Base-by-base conservation (phyloP, 2,888 invertebrate species). In the Drosophila borborema region DNA sequence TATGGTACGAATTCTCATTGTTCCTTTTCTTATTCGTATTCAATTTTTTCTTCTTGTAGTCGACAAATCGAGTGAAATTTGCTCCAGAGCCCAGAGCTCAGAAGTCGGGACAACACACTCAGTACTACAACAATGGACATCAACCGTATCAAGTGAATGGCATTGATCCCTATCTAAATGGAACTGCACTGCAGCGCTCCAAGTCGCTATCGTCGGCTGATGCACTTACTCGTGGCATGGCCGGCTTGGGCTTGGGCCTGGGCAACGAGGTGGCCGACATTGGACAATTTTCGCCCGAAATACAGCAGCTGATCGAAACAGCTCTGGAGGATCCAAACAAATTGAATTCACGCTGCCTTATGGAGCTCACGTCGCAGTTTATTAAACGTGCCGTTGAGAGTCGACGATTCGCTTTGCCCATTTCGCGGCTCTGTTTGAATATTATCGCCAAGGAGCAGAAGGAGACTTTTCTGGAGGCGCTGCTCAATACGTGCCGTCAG, bases 401-500 rank as follows among this genome's bases (percentile, higher is more conserved):
- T 38, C 89, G 93, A 38, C 87, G 96, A 58, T 97, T 96, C 93
- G 97, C 97, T 51, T 95, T 97, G 91, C 96, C 97, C 31, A 97
- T 97, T 61, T 97, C 98, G 12, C 96, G 97, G 74, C 94, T 97
- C 78, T 98, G 97, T 93, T 96, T 97, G 88, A 95, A 96, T 70
- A 97, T 98, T 58, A 97, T 97, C 81, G 97, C 97, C 94, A 96
- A 96, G 92, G 98, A 98, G 94, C 95, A 95, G 88, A 96, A 96
- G 80, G 97, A 97, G 94, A 98, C 97, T 48, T 98, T 98, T 93
- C 94, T 98, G 86, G 98, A 98, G 94, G 97, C 97, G 43, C 94
- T 98, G 80, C 94, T 98, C 80, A 98, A 98, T 93, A 97, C 96
- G 46, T 97, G 97, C 93, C 97, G 97, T 92, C 97, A 97, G 93